Evolutionary conservation across 2,888 invertebrate genomes (phyloP).

Genomic region (Exocentrus adspersus): DNA sequence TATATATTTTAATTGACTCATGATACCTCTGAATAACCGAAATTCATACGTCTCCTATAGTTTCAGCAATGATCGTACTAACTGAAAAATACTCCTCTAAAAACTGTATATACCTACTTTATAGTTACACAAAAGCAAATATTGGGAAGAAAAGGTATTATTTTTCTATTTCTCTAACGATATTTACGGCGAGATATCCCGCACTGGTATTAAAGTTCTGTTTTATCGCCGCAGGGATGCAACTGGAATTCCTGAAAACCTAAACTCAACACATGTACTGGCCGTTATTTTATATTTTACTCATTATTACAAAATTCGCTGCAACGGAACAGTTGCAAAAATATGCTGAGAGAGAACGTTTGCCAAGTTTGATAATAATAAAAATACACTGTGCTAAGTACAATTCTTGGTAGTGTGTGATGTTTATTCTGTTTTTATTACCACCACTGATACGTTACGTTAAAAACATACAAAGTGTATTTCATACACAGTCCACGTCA

Average conservation of each 20-base stretch:
- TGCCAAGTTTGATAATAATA: conserved; percentile 12
- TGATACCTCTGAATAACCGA: no score
- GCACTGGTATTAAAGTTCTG: conserved; percentile 22
- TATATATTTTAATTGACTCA: no score
- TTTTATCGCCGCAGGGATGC: conserved; percentile 19
- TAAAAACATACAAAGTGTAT: conserved; percentile 1
- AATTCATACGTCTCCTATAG: no score
- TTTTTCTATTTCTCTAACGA: conserved; percentile 15
- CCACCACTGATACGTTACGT: not conserved
- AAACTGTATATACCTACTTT: no score
- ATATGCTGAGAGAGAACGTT: conserved; percentile 4
- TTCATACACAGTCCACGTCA: not conserved
- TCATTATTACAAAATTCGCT: conserved; percentile 21
- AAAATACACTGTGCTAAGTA: conserved; percentile 21
- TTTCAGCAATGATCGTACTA: no score
- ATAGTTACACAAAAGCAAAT: no score
- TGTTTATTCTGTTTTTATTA: conserved; percentile 6
- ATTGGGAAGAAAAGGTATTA: conserved; percentile 5
- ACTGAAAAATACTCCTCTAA: no score
- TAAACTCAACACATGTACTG: conserved; percentile 24
- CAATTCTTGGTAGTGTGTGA: conserved; percentile 9
- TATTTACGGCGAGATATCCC: conserved; percentile 16
- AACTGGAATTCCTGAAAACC: conserved; percentile 18
- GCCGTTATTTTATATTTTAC: conserved; percentile 25
- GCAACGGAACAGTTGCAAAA: conserved; percentile 14